These are phyloP conservation scores for Anolis sagrei DNA, from an alignment of 2,113 vertebrate species.

Conservation along the genomic window DNA sequence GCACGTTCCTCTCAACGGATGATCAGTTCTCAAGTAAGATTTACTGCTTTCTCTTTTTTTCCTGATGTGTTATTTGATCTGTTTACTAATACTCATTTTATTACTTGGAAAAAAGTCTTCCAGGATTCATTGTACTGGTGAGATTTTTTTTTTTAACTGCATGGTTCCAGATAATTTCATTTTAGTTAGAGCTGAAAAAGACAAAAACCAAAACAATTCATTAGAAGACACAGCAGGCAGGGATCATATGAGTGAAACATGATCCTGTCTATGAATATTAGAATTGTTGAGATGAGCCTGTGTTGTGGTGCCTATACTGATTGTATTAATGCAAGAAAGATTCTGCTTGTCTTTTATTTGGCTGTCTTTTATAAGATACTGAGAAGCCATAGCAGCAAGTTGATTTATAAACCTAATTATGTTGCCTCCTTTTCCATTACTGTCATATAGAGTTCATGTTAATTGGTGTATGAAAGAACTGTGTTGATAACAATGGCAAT, in stretches of 20 bases:
- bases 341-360: background rate
- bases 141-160: background rate
- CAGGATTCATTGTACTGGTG: background rate
- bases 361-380: too few relatives aligned
- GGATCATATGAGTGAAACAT: background rate
- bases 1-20: conserved; percentile 93
- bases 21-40: conserved; percentile 89
- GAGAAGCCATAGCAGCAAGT: too few relatives aligned
- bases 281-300: background rate
- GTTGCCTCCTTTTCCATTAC: too few relatives aligned
- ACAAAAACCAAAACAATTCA: too few relatives aligned
- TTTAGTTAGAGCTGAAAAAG: background rate
- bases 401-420: too few relatives aligned
- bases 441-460: too few relatives aligned
- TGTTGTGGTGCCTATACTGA: background rate
- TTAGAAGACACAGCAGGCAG: background rate
- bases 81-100: background rate
- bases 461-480: too few relatives aligned
- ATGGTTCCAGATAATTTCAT: background rate
- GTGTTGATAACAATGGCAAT: too few relatives aligned
- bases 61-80: background rate
- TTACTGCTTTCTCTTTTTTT: background rate
- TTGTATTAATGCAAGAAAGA: background rate
- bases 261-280: background rate
- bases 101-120: background rate